Conservation (phyloP, 1,140 invertebrate genomes). For the Papilio machaon region DNA sequence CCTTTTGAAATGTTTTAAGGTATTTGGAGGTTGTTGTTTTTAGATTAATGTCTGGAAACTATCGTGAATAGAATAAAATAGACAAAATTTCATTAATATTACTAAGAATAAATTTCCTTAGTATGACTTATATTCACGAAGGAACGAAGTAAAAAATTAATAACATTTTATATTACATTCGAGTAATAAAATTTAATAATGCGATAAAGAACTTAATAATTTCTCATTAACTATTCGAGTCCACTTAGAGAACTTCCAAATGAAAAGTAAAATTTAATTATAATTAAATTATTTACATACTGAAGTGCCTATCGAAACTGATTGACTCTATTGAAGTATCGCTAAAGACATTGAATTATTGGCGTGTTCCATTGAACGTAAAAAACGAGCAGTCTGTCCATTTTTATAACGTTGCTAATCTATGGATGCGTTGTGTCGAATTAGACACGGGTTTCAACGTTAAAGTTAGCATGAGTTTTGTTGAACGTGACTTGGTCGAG, state of each 20-base stretch:
- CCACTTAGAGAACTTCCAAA: constrained; percentile 1
- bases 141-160: too few relatives aligned
- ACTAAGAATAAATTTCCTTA: background rate
- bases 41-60: too few relatives aligned
- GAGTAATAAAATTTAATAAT: background rate
- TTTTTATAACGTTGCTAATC: constrained; percentile 24
- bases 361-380: constrained; percentile 12
- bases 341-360: constrained; percentile 33
- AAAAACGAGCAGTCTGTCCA: constrained; percentile 20
- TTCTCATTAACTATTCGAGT: constrained; percentile 16
- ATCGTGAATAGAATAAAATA: too few relatives aligned
- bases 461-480: background rate
- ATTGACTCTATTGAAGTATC: constrained; percentile 27
- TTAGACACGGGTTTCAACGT: constrained; percentile 29
- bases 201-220: constrained; percentile 33
- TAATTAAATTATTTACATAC: constrained; percentile 38
- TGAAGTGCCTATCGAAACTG: constrained; percentile 28
- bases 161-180: too few relatives aligned
- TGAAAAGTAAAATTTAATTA: constrained; percentile 20
- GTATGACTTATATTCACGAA: too few relatives aligned
- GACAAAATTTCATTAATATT: too few relatives aligned
- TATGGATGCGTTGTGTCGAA: constrained; percentile 14
- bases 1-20: constrained; percentile 20
- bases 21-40: background rate
- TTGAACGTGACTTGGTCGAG: background rate